Evolutionary conservation across 2,888 invertebrate genomes (phyloP).

Genomic region (Agrotis puta): DNA sequence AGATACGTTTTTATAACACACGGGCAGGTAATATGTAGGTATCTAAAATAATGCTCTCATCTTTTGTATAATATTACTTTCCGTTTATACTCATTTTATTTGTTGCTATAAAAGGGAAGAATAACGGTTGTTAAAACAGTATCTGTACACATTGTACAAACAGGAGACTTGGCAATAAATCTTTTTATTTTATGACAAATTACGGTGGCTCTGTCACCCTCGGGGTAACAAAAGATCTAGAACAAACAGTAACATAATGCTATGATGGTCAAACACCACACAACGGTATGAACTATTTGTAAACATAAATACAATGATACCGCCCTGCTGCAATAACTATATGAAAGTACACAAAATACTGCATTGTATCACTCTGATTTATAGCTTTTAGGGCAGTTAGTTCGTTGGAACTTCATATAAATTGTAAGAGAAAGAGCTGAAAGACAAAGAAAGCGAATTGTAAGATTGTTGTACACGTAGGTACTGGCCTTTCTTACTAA

Average conservation of each 20-base stretch:
- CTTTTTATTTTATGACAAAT: conserved; percentile 91
- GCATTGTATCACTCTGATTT: conserved; percentile 81
- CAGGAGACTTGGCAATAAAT: conserved; percentile 84
- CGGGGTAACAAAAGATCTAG: conserved; percentile 84
- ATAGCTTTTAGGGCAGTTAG: conserved; percentile 75
- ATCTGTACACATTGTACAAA: conserved; percentile 81
- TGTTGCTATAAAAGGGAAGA: conserved; percentile 87
- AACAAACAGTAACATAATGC: conserved; percentile 88
- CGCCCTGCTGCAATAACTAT: conserved; percentile 80
- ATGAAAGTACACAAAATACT: conserved; percentile 83
- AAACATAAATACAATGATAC: conserved; percentile 84
- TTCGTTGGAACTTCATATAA: conserved; percentile 44
- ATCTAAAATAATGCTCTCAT: conserved; percentile 82
- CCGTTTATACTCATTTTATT: conserved; percentile 87
- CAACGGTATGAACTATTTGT: conserved; percentile 82
- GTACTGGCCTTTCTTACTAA: conserved; percentile 18
- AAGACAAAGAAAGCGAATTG: conserved; percentile 62
- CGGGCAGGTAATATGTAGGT: conserved; percentile 75
- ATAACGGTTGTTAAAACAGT: conserved; percentile 88
- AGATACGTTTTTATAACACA: conserved; percentile 74
- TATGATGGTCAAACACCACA: conserved; percentile 84
- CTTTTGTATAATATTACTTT: conserved; percentile 85
- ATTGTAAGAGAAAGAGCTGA: conserved; percentile 36
- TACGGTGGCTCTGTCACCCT: conserved; percentile 79
- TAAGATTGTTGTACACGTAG: conserved; percentile 31